Evolutionary conservation across 2,113 vertebrate species (phyloP).

Genomic region (Bufo bufo): DNA sequence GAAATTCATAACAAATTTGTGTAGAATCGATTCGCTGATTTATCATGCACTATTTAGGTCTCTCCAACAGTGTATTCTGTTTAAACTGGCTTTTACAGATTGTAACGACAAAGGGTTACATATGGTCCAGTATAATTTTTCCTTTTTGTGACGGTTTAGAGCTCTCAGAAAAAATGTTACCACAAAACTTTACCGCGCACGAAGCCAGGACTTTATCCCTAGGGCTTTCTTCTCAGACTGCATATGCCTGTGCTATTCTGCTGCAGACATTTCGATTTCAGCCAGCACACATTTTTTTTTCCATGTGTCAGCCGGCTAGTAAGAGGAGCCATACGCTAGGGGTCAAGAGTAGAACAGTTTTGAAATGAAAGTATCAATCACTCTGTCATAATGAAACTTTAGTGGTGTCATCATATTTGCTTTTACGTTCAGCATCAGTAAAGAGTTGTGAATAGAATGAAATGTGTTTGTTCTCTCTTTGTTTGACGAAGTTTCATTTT

Average conservation of each 20-base stretch:
- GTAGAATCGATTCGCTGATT: neutral
- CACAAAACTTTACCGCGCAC: slow-evolving; percentile 26
- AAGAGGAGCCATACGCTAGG: slow-evolving; percentile 62
- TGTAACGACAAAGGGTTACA: slow-evolving; percentile 60
- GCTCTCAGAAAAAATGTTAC: slow-evolving; percentile 63
- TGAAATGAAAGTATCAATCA: slow-evolving; percentile 69
- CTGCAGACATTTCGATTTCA: slow-evolving; percentile 56
- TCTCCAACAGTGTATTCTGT: neutral
- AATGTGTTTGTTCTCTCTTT: neutral
- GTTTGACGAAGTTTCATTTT: neutral
- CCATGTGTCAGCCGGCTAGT: slow-evolving; percentile 63
- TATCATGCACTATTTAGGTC: neutral
- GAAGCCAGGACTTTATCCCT: slow-evolving; percentile 37
- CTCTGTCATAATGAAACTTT: slow-evolving; percentile 66
- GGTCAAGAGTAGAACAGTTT: slow-evolving; percentile 66
- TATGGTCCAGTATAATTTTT: slow-evolving; percentile 60
- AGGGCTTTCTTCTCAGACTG: slow-evolving; percentile 25
- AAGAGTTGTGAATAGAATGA: slow-evolving; percentile 21
- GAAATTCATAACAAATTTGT: too few relatives aligned
- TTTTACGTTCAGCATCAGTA: slow-evolving; percentile 66
- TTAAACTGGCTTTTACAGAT: slow-evolving; percentile 57
- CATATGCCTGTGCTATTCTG: slow-evolving; percentile 47
- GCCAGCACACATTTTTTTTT: slow-evolving; percentile 62
- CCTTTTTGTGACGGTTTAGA: slow-evolving; percentile 62
- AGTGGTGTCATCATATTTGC: slow-evolving; percentile 69